These are phyloP conservation scores for Dryobotodes eremita DNA, from an alignment of 2,888 invertebrate species.

Conservation along the genomic window DNA sequence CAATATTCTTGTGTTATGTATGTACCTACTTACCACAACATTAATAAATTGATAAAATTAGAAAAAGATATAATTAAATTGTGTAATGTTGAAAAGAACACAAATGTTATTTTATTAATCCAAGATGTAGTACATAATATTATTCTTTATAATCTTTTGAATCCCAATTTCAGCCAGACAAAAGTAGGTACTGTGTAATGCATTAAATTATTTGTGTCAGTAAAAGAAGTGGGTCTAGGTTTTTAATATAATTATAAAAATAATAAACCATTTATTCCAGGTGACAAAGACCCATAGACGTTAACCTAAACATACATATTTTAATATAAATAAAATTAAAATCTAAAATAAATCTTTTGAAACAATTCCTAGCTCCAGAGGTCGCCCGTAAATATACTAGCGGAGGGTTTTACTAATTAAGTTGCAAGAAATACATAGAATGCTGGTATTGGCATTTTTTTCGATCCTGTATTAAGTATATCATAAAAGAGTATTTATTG, in stretches of 20 bases:
- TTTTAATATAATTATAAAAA: neutral
- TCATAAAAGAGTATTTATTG: neutral
- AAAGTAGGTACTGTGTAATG: neutral
- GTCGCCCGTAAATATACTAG: neutral
- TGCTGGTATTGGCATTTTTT: too few species aligned
- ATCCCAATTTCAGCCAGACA: neutral
- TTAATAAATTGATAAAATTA: neutral
- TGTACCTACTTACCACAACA: neutral
- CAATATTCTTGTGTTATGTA: neutral
- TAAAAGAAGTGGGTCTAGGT: neutral
- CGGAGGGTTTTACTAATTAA: neutral
- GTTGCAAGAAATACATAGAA: too few species aligned
- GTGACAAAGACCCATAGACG: too few species aligned
- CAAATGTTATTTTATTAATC: neutral
- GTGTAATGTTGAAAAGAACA: neutral
- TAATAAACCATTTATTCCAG: too few species aligned
- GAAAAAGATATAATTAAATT: neutral
- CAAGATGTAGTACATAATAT: neutral
- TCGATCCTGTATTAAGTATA: neutral
- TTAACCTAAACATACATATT: too few species aligned
- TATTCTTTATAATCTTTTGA: neutral
- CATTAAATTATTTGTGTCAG: neutral
- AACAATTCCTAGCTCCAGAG: slow-evolving; percentile 12
- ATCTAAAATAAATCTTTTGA: neutral
- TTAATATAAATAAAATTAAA: too few species aligned